Base-by-base conservation (phyloP, 2,797 vertebrate species). In the Pteropus rufus region DNA sequence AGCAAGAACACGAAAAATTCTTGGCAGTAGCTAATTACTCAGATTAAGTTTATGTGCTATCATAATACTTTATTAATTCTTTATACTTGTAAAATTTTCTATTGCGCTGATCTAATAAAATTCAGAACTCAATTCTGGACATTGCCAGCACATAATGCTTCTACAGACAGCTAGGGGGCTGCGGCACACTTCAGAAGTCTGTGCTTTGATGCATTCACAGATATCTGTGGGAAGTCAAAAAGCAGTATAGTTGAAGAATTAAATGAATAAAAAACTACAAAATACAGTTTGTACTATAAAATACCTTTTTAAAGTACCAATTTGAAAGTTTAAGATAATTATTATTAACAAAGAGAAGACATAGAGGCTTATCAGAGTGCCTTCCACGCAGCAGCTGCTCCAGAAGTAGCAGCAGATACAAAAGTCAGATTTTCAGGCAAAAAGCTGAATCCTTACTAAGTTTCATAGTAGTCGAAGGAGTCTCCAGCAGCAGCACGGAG, bases 341-440 rank as follows among this genome's bases (percentile, higher is more conserved):
- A 67, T 31, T 89, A 82, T 9, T 67, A 75, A 91, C 60, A 94
- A 72, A 89, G 49, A 93, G 31, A 94, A 93, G 93, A 65, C 26
- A 67, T 0, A 14, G 46, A 92, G 31, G 75, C 41, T 92, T 76
- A 72, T 83, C 52, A 96, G 23, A 93, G 72, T 60, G 70, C 18
- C 58, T 85, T 91, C 46, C 46, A 72, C 65, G 89, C 7, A 67
- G 15, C 0, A 88, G 64, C 90, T 89, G 52, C 9, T 81, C 34
- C n/a, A 94, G 34, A 93, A 95, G 89, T 72, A 95, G 11, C 52
- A 64, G 15, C 9, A 52, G 41, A 93, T 44, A 80, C 85, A 82
- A 94, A 90, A 77, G 76, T 92, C 92, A 82, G 5, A 90, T 65
- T 93, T 88, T 92, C 34, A 90, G 52, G 39, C 60, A 90, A 92